Conservation (phyloP, 2,797 vertebrate species). For the Pseudochirops corinnae region DNA sequence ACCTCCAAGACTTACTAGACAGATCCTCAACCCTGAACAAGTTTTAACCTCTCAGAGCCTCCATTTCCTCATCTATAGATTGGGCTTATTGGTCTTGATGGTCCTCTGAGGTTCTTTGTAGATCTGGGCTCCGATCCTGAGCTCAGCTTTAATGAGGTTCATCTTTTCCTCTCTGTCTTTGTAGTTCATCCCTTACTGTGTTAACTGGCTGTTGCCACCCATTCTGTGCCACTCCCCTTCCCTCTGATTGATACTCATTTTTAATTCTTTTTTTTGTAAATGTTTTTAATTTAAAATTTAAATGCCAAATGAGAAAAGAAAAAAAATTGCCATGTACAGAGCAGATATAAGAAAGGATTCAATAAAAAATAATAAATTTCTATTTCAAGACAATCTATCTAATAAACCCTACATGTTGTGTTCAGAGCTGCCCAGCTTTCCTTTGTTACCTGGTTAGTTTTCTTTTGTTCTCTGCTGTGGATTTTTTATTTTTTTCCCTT, state of each 20-base stretch:
- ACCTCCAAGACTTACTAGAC: neutral
- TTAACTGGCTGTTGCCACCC: neutral
- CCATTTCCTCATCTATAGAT: neutral
- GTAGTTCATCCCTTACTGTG: neutral
- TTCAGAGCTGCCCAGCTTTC: too few relatives aligned
- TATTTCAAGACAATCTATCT: too few relatives aligned
- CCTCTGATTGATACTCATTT: neutral
- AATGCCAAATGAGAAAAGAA: too few relatives aligned
- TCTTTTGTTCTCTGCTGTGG: too few relatives aligned
- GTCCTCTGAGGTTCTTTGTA: neutral
- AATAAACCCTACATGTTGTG: too few relatives aligned
- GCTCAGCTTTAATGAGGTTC: neutral
- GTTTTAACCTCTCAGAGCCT: neutral
- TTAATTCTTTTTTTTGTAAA: neutral
- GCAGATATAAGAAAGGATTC: too few relatives aligned
- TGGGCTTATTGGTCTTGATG: neutral
- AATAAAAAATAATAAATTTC: too few relatives aligned
- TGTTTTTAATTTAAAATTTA: too few relatives aligned
- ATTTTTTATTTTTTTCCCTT: too few relatives aligned
- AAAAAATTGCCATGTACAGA: too few relatives aligned
- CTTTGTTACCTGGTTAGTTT: too few relatives aligned
- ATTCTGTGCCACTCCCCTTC: neutral
- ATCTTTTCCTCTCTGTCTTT: neutral
- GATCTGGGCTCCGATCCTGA: neutral
- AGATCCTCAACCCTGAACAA: neutral